Base-by-base conservation (phyloP, 2,888 invertebrate species). In the Cyclophora albipunctata region DNA sequence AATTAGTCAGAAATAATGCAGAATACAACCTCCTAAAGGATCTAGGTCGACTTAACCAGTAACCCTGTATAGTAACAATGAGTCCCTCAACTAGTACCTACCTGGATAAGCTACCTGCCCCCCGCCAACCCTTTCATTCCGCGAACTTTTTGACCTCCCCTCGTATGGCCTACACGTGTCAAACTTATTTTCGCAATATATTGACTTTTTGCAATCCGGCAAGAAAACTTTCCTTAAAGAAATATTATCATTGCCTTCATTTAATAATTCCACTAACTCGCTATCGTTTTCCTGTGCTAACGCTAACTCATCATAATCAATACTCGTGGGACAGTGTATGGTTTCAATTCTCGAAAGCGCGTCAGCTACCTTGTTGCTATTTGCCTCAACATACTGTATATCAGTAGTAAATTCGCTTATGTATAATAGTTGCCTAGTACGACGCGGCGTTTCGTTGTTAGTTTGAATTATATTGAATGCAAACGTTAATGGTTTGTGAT, bases 251-350 rank as follows among this genome's bases (percentile, higher is more conserved):
- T 20, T 20, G 2, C 20, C 20, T 20, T 20, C 20, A 45, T 34
- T 34, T 20, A 34, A 34, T 3, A 34, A 2, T 40, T 41, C 20
- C 34, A 40, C 34, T 34, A 45, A 34, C 7, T 49, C 44, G 2
- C 4, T 34, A 20, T 52, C 48, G 3, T 7, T 7, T 33, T 34
- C 45, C 45, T 60, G 54, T n/a, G 52, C 49, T 40, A 43, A 41
- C 2, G 57, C 57, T 41, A 60, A 35, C 47, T 57, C 51, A n/a
- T 7, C 44, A 53, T 54, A 62, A 44, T 60, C 52, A 1, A 57
- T 40, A 0, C 34, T 3, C 2, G 55, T 48, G 1, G 57, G 55
- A 7, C 54, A 54, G 3, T 42, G 3, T 47, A 60, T 52, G n/a
- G 52, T 45, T 43, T 57, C 58, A 4, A 59, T 44, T 3, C 56